Conservation (phyloP, 92 coral and sea anemone genomes). For the Bergia sp. region DNA sequence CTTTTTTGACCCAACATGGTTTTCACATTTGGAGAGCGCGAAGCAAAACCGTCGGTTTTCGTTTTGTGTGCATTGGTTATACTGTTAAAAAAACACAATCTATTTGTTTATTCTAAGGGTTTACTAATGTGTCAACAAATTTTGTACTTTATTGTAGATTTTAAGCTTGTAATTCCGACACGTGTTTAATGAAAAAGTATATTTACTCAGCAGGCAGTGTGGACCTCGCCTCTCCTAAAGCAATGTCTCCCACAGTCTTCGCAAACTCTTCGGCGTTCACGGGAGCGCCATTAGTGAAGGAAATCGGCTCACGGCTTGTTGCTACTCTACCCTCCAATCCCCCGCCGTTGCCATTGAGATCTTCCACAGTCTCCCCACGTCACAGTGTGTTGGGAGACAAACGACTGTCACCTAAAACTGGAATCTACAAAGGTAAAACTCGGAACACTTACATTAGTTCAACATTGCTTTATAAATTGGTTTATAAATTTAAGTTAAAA, state of each 20-base stretch:
- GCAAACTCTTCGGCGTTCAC: conserved; percentile 38
- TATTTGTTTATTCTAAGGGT: too few relatives aligned
- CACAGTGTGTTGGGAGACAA: conserved; percentile 19
- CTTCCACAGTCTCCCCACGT: conserved; percentile 64
- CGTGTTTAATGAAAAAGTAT: neutral
- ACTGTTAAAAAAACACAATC: too few relatives aligned
- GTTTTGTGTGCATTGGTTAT: too few relatives aligned
- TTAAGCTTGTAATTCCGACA: too few relatives aligned
- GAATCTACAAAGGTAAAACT: conserved; percentile 33
- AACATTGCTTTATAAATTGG: too few relatives aligned
- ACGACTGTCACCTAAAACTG: conserved; percentile 34
- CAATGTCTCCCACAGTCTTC: conserved; percentile 45
- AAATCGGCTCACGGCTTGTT: conserved; percentile 49
- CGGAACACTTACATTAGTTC: too few relatives aligned
- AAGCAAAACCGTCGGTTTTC: too few relatives aligned
- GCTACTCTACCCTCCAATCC: conserved; percentile 45
- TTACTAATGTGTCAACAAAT: too few relatives aligned
- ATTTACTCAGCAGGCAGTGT: conserved; percentile 23
- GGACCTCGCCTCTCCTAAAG: conserved; percentile 54
- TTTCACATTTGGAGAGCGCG: too few relatives aligned
- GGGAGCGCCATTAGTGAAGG: conserved; percentile 56
- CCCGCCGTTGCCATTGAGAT: conserved; percentile 47
- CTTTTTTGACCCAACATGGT: too few relatives aligned
- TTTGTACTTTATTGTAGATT: too few relatives aligned
- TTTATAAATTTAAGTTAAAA: too few relatives aligned